phyloP scores from a whole-genome alignment of 2,888 invertebrate species.

The Nasonovia ribisnigri region DNA sequence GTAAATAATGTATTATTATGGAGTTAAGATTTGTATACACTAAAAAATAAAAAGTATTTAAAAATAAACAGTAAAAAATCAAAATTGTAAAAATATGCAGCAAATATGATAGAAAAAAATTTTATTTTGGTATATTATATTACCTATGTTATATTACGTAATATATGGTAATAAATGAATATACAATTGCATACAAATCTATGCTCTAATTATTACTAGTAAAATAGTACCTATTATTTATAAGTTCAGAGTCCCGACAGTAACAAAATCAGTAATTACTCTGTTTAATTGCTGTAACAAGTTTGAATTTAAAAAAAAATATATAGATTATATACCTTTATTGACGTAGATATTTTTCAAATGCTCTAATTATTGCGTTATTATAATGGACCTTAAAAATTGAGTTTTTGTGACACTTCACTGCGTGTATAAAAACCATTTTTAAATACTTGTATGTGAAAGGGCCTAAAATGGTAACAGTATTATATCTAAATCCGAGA shows the following conservation, averaged over 20 bases:
- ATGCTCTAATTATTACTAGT: no score
- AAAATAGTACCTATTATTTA: neutral
- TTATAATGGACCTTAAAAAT: neutral
- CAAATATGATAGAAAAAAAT: no score
- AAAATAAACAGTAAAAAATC: no score
- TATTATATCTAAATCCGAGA: neutral
- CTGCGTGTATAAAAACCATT: neutral
- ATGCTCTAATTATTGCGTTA: neutral
- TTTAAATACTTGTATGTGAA: neutral
- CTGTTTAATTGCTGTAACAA: neutral
- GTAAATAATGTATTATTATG: neutral
- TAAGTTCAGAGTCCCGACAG: neutral
- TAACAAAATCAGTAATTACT: neutral
- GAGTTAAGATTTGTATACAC: no score
- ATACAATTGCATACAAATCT: no score
- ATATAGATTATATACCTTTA: neutral
- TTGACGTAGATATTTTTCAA: neutral
- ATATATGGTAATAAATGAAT: no score
- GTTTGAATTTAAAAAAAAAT: neutral
- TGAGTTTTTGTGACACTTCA: neutral
- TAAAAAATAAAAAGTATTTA: no score
- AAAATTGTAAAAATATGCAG: no score
- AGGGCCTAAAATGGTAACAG: neutral
- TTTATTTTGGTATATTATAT: no score
- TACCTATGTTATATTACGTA: no score